A percentile compares a stretch with the other conserved stretches of the same genome.
phyloP scores from a whole-genome alignment of 2,797 vertebrate species.

The Morelia viridis region DNA sequence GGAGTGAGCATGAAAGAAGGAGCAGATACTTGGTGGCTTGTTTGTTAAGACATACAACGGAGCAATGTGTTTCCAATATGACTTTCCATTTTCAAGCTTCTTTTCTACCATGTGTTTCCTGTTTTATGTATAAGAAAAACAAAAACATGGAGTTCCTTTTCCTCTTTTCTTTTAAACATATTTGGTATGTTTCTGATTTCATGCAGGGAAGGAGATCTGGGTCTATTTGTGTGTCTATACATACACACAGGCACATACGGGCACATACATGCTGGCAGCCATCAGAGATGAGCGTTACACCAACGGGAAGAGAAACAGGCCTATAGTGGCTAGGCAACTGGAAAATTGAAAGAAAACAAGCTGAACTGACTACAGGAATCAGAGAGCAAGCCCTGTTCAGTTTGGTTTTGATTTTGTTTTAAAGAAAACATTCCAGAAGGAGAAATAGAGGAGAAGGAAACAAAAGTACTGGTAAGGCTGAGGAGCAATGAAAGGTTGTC shows the following conservation, averaged over 20 bases:
- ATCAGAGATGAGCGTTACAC: background rate
- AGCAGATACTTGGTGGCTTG: conserved; percentile 18
- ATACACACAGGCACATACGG: background rate
- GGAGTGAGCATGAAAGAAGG: background rate
- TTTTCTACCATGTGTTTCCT: conserved; percentile 70
- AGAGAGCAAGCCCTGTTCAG: background rate
- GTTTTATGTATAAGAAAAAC: conserved; percentile 55
- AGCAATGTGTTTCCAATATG: conserved; percentile 52
- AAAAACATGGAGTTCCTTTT: conserved; percentile 54
- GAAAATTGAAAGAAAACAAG: background rate
- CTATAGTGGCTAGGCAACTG: background rate
- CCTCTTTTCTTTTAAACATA: conserved; percentile 67
- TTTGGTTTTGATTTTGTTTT: background rate
- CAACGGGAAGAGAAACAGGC: background rate
- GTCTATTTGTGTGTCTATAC: background rate
- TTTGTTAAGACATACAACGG: conserved; percentile 7
- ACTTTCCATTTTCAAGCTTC: conserved; percentile 61
- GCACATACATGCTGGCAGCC: background rate
- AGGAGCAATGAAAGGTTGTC: background rate
- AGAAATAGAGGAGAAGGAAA: background rate
- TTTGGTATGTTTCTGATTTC: background rate
- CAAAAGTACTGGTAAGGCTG: background rate
- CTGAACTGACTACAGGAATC: background rate
- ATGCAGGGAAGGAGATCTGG: background rate
- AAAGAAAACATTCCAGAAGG: background rate